Percentiles rank a stretch among this genome's conserved stretches.
These are phyloP conservation scores for Spialia ferax DNA, from an alignment of 2,888 invertebrate genomes.

Conservation along the genomic window DNA sequence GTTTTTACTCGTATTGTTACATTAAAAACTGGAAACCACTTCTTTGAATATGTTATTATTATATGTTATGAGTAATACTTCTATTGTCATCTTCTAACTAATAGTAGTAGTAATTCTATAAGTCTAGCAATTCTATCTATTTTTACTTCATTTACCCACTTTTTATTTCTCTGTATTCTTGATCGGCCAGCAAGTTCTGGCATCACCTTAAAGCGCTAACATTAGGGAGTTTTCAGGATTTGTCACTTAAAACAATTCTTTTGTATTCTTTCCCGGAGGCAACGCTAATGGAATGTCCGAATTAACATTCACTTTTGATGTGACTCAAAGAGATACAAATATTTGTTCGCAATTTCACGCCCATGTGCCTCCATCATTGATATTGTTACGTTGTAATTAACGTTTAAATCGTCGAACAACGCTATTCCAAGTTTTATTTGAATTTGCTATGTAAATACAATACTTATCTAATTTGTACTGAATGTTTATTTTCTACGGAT, in stretches of 20 bases:
- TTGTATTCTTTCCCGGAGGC: conserved; percentile 40
- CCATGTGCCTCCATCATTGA: conserved; percentile 30
- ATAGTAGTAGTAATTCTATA: too few species aligned
- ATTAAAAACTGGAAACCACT: too few species aligned
- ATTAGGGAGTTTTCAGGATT: conserved; percentile 30
- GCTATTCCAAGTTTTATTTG: conserved; percentile 12
- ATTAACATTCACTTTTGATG: conserved; percentile 49
- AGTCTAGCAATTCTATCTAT: too few species aligned
- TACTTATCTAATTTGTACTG: background rate
- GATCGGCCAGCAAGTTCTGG: background rate
- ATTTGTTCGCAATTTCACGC: conserved; percentile 42
- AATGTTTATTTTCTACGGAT: too few species aligned
- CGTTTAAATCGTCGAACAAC: conserved; percentile 20
- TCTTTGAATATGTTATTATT: too few species aligned
- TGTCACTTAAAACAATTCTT: conserved; percentile 40
- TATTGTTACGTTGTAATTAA: conserved; percentile 15
- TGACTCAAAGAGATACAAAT: conserved; percentile 46
- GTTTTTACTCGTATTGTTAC: too few species aligned
- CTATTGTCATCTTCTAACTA: too few species aligned
- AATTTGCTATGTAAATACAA: background rate
- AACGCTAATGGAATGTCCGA: conserved; percentile 49
- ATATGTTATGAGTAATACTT: too few species aligned
- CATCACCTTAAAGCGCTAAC: conserved; percentile 2
- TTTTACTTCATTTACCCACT: too few species aligned
- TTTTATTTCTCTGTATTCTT: too few species aligned